Percentiles rank a stretch among this genome's conserved stretches.
These are phyloP conservation scores for Myotis davidii DNA, from an alignment of 2,113 vertebrate species.

Conservation along the genomic window DNA sequence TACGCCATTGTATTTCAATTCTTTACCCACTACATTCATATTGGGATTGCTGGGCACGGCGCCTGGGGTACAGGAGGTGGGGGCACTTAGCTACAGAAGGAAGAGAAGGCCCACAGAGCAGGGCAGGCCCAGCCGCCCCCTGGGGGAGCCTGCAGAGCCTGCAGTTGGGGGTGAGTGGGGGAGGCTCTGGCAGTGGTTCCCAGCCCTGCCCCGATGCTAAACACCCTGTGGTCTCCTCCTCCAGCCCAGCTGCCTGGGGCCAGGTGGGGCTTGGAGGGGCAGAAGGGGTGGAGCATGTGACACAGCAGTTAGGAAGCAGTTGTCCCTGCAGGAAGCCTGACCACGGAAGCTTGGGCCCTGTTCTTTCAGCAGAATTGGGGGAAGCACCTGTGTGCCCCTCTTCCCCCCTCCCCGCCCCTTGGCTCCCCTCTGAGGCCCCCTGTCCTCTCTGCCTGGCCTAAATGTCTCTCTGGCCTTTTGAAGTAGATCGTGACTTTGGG, in stretches of 20 bases:
- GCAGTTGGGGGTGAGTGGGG: not conserved
- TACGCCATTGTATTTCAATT: not conserved
- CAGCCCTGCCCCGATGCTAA: not conserved
- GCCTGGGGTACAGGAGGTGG: not conserved
- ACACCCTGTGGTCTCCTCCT: not conserved
- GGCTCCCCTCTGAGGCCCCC: not conserved
- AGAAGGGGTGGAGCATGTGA: not conserved
- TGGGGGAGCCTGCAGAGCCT: too few species aligned
- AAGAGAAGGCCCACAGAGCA: too few species aligned
- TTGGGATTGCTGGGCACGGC: not conserved
- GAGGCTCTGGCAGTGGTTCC: not conserved
- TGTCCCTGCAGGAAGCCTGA: not conserved
- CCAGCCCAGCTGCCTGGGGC: not conserved
- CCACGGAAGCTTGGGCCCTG: not conserved
- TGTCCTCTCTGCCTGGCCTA: not conserved
- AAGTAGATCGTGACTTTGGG: not conserved
- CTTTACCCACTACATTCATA: not conserved
- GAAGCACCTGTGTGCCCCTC: conserved; percentile 41
- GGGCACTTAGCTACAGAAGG: not conserved
- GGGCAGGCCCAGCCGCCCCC: not conserved
- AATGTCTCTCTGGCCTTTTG: not conserved
- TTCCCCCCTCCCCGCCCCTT: not conserved
- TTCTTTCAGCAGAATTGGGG: not conserved
- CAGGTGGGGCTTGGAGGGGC: not conserved
- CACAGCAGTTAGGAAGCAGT: conserved; percentile 68